Evolutionary conservation across 2,113 vertebrate genomes (phyloP).

Genomic region (Corythoichthys intestinalis): DNA sequence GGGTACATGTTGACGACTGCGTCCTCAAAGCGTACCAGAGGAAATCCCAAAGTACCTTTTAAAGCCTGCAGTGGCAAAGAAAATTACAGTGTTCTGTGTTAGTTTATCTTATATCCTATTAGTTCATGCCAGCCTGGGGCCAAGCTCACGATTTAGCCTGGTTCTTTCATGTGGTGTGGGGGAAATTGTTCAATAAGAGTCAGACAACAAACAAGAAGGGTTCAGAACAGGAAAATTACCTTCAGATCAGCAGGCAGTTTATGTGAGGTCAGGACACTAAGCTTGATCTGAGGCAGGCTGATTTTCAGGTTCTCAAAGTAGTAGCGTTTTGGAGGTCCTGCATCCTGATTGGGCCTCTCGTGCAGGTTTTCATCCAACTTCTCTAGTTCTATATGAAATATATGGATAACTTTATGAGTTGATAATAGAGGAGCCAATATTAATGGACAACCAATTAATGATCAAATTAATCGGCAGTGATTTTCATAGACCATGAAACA

Average conservation of each 20-base stretch:
- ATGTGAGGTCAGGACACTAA: conserved; percentile 94
- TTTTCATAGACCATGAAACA: too few species aligned
- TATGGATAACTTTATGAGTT: neutral
- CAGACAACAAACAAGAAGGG: neutral
- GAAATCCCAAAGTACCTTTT: conserved; percentile 89
- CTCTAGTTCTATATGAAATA: conserved; percentile 80
- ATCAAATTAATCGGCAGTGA: too few species aligned
- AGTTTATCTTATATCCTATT: too few species aligned
- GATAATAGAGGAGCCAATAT: neutral
- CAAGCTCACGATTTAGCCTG: too few species aligned
- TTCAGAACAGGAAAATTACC: conserved; percentile 60
- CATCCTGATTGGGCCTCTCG: conserved; percentile 79
- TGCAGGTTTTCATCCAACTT: conserved; percentile 89
- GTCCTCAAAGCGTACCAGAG: conserved; percentile 91
- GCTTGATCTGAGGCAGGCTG: conserved; percentile 90
- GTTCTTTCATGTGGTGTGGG: too few species aligned
- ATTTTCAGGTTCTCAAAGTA: conserved; percentile 99
- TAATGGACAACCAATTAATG: neutral
- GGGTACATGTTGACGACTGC: conserved; percentile 94
- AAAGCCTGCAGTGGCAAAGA: conserved; percentile 70
- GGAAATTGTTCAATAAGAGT: neutral
- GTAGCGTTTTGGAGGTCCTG: conserved; percentile 76
- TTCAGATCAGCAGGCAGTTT: conserved; percentile 92
- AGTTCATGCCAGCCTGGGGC: too few species aligned
- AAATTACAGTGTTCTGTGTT: neutral